Percentiles rank a stretch among this genome's conserved stretches.
Conservation (phyloP, 2,888 invertebrate genomes). For the Ischnura elegans region DNA sequence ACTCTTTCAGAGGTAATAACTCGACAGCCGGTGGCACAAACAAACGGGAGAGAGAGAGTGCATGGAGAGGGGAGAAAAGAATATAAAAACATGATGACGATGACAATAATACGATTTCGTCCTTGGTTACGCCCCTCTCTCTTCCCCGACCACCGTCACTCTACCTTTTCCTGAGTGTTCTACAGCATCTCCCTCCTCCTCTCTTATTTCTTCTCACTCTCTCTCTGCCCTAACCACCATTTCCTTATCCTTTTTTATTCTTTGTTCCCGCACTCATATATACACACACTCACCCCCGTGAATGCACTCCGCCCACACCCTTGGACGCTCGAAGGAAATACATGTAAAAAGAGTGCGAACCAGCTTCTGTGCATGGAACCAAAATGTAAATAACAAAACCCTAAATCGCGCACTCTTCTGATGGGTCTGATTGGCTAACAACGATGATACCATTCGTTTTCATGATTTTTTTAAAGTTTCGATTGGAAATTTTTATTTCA, state of each 20-base stretch:
- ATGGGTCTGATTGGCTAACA: too few relatives aligned
- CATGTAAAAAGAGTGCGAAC: too few relatives aligned
- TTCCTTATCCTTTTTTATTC: background rate
- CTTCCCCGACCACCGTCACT: background rate
- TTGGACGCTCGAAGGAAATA: too few relatives aligned
- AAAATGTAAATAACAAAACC: too few relatives aligned
- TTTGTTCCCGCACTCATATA: too few relatives aligned
- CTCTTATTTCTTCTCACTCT: background rate
- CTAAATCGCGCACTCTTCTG: too few relatives aligned
- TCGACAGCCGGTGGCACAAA: slow-evolving; percentile 41
- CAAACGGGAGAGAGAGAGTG: slow-evolving; percentile 28
- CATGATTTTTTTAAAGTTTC: too few relatives aligned
- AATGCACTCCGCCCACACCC: too few relatives aligned
- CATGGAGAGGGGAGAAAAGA: background rate
- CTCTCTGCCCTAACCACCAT: background rate
- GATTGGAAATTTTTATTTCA: too few relatives aligned
- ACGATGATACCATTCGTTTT: too few relatives aligned
- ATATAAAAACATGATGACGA: too few relatives aligned
- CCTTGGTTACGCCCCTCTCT: background rate
- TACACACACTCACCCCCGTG: background rate
- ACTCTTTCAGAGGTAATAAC: slow-evolving; percentile 41
- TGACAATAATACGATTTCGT: background rate
- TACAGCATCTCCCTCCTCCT: background rate
- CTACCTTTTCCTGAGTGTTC: background rate
- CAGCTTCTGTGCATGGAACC: too few relatives aligned